Evolutionary conservation across 2,113 vertebrate species (phyloP).

Genomic region (Engraulis encrasicolus): DNA sequence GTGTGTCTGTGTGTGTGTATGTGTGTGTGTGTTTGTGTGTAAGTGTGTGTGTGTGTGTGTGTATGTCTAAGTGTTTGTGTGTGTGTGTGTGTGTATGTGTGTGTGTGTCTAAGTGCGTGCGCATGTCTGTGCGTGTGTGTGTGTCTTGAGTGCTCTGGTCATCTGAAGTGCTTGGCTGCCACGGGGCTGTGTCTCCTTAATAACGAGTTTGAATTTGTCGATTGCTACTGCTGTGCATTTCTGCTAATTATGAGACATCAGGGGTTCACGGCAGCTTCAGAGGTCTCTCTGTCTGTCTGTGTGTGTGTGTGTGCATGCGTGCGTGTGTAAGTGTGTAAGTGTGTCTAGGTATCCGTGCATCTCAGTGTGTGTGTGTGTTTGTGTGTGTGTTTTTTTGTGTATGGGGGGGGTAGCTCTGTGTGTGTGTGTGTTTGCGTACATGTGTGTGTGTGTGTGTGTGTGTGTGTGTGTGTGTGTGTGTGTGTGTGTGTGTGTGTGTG

Average conservation of each 20-base stretch:
- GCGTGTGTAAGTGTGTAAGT: too few species aligned
- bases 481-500: too few species aligned
- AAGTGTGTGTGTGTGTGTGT: neutral
- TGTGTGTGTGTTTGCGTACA: neutral
- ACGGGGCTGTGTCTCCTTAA: conserved; percentile 61
- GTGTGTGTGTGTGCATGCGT: too few species aligned
- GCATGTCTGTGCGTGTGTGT: neutral
- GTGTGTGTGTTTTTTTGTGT: too few species aligned
- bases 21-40: neutral
- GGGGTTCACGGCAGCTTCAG: conserved; percentile 44
- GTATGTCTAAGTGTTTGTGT: neutral
- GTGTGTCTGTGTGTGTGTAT: neutral
- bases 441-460: conserved; percentile 22
- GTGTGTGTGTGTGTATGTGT: neutral
- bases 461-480: conserved; percentile 20
- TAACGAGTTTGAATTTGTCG: conserved; percentile 70
- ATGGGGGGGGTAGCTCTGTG: too few species aligned
- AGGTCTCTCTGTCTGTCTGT: too few species aligned
- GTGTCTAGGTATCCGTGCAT: too few species aligned
- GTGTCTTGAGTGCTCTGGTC: neutral
- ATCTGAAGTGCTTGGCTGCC: conserved; percentile 50
- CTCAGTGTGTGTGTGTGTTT: too few species aligned
- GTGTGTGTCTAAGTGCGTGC: conserved; percentile 1
- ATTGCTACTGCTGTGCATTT: conserved; percentile 65
- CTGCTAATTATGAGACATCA: conserved; percentile 70